These are phyloP conservation scores for Hystrix brachyura DNA, from an alignment of 2,113 vertebrate genomes.

Conservation along the genomic window DNA sequence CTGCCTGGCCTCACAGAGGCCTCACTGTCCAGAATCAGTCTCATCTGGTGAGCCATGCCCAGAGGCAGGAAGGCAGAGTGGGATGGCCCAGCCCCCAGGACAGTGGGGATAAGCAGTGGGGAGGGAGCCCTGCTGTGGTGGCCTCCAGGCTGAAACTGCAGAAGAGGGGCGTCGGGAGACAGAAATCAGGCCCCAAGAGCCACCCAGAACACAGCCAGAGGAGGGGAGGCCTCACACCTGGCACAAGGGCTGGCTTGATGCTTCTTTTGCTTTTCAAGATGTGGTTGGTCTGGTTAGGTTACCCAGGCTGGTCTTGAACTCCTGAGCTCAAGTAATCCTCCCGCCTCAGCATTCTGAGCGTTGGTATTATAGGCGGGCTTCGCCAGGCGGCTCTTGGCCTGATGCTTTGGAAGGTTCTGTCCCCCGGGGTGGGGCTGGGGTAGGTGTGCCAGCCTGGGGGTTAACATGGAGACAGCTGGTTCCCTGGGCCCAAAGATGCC, in stretches of 20 bases:
- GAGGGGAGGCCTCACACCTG: too few relatives aligned
- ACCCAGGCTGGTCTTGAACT: not conserved
- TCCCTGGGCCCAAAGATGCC: not conserved
- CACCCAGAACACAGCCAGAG: not conserved
- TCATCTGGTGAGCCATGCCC: not conserved
- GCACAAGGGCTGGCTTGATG: not conserved
- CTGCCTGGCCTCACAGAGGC: not conserved
- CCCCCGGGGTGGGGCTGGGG: not conserved
- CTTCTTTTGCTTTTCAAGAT: not conserved
- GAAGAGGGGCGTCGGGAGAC: not conserved
- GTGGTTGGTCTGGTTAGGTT: not conserved
- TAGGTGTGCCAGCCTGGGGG: not conserved
- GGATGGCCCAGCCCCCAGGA: not conserved
- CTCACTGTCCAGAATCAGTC: not conserved
- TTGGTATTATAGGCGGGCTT: not conserved
- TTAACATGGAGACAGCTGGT: conserved; percentile 52
- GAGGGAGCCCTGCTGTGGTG: not conserved
- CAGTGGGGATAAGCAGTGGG: not conserved
- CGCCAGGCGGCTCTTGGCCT: not conserved
- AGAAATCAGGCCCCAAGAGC: not conserved
- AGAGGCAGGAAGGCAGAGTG: not conserved
- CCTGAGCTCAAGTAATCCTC: not conserved
- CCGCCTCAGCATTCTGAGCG: not conserved
- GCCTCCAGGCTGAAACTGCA: not conserved
- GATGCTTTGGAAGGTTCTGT: not conserved